These are phyloP conservation scores for Adoxophyes honmai DNA, from an alignment of 1,140 invertebrate genomes.

Conservation along the genomic window DNA sequence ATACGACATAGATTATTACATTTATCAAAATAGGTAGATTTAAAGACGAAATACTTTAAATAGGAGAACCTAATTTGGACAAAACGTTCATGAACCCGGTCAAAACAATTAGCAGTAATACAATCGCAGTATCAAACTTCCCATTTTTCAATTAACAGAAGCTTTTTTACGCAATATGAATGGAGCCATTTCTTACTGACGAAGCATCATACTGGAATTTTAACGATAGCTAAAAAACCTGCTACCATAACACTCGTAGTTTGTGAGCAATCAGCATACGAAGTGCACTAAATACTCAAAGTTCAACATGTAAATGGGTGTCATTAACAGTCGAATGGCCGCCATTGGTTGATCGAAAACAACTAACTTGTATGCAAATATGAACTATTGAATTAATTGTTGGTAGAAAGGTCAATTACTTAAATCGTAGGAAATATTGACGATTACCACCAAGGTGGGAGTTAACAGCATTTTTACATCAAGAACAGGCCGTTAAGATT, in stretches of 20 bases:
- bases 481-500: not conserved
- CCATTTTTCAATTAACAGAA: too few species aligned
- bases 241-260: conserved; percentile 5
- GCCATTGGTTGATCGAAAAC: not conserved
- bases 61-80: too few species aligned
- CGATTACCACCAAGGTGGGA: conserved; percentile 4
- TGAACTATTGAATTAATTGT: conserved; percentile 3
- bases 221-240: not conserved
- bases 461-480: conserved; percentile 2
- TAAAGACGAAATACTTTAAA: too few species aligned
- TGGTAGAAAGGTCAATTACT: conserved; percentile 11
- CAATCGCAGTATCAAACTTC: too few species aligned
- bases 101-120: too few species aligned
- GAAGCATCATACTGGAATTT: too few species aligned
- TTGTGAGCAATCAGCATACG: conserved; percentile 2
- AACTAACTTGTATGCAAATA: conserved; percentile 9
- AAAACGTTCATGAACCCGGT: too few species aligned
- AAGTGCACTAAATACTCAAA: conserved; percentile 14
- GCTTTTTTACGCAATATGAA: too few species aligned
- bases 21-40: too few species aligned
- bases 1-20: too few species aligned
- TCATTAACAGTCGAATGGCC: not conserved
- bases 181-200: too few species aligned
- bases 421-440: conserved; percentile 2
- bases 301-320: conserved; percentile 4